These are phyloP conservation scores for Gorsachius magnificus DNA, from an alignment of 2,797 vertebrate genomes.

Conservation along the genomic window DNA sequence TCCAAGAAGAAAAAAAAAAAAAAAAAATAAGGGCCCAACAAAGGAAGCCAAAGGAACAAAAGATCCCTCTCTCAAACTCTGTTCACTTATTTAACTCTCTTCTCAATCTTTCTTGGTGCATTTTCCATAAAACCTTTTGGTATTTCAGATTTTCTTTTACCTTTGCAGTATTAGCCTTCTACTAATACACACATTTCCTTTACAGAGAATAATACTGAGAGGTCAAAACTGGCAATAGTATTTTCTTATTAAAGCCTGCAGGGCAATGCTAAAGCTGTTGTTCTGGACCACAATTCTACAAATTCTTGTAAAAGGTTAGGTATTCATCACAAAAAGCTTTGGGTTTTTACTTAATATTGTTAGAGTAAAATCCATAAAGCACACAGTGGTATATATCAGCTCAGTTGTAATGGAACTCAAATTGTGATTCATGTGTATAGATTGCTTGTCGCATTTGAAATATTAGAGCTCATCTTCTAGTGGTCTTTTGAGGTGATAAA, in stretches of 20 bases:
- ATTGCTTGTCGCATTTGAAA: slow-evolving; percentile 76
- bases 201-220: background rate
- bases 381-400: slow-evolving; percentile 23
- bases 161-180: background rate
- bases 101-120: background rate
- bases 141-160: background rate
- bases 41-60: background rate
- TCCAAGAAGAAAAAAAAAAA: background rate
- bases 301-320: slow-evolving; percentile 22
- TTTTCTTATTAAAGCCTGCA: slow-evolving; percentile 1
- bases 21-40: background rate
- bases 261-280: background rate
- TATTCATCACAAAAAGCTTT: slow-evolving; percentile 9
- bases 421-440: slow-evolving; percentile 72
- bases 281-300: background rate
- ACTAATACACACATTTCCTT: background rate
- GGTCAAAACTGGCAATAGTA: background rate
- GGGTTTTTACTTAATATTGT: slow-evolving; percentile 27
- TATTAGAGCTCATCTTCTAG: slow-evolving; percentile 74
- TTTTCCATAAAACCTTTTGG: background rate
- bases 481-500: slow-evolving; percentile 74
- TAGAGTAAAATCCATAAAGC: slow-evolving; percentile 49
- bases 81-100: background rate
- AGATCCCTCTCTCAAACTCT: background rate
- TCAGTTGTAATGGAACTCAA: slow-evolving; percentile 55